phyloP scores from a whole-genome alignment of 1,140 invertebrate genomes.

The Neodiprion fabricii region DNA sequence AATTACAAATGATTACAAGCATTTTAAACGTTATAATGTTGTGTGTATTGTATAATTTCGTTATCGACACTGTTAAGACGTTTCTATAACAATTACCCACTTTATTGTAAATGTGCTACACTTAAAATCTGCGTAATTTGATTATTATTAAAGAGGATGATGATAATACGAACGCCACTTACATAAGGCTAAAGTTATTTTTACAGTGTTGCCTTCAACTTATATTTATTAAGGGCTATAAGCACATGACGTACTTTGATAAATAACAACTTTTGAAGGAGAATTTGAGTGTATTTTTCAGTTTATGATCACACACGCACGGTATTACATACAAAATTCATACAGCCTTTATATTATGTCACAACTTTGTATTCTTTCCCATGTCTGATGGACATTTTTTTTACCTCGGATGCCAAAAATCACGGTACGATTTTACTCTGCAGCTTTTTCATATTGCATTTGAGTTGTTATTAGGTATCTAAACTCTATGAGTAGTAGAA shows the following conservation, averaged over 20 bases:
- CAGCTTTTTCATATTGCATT: slow-evolving; percentile 28
- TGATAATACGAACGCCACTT: slow-evolving; percentile 13
- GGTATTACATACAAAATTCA: slow-evolving; percentile 44
- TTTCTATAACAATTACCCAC: not conserved
- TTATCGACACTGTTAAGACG: slow-evolving; percentile 9
- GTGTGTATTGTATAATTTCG: slow-evolving; percentile 3
- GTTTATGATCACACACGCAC: slow-evolving; percentile 41
- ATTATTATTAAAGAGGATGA: slow-evolving; percentile 29
- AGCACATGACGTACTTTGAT: slow-evolving; percentile 43
- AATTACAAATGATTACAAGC: slow-evolving; percentile 2
- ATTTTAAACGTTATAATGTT: slow-evolving; percentile 26
- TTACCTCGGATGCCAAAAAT: too few species aligned
- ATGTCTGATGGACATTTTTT: not conserved
- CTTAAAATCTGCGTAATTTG: slow-evolving; percentile 1
- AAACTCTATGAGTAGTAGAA: slow-evolving; percentile 34
- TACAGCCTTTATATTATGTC: slow-evolving; percentile 43
- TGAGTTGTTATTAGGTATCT: slow-evolving; percentile 23
- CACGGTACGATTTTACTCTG: slow-evolving; percentile 22
- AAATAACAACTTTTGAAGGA: slow-evolving; percentile 46
- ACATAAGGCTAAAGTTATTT: not conserved
- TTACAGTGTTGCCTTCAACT: slow-evolving; percentile 17
- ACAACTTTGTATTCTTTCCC: slow-evolving; percentile 30
- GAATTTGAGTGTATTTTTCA: slow-evolving; percentile 46
- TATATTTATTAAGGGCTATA: slow-evolving; percentile 29
- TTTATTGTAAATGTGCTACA: slow-evolving; percentile 11